A percentile compares a stretch with the other conserved stretches of the same genome.
These are phyloP conservation scores for Poecilia picta DNA, from an alignment of 2,797 vertebrate genomes.

Conservation along the genomic window DNA sequence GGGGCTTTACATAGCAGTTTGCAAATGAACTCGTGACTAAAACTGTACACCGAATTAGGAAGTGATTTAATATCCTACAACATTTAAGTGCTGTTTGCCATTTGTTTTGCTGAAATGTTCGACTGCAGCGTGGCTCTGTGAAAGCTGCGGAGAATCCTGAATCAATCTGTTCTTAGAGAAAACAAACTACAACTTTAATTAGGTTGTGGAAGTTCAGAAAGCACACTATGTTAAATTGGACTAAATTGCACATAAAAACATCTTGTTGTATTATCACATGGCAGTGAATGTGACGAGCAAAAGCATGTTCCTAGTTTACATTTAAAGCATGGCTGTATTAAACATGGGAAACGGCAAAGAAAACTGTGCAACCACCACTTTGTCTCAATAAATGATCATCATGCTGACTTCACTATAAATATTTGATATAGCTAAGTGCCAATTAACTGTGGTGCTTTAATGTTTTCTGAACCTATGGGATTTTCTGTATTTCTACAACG, in stretches of 20 bases:
- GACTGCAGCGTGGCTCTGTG: background rate
- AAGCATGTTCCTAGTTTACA: slow-evolving; percentile 1
- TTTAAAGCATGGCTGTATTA: slow-evolving; percentile 20
- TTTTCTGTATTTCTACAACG: background rate
- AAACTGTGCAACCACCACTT: slow-evolving; percentile 19
- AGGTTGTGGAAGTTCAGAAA: background rate
- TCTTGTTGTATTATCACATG: slow-evolving; percentile 26
- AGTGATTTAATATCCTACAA: slow-evolving; percentile 11
- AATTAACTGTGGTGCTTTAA: background rate
- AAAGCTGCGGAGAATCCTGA: background rate
- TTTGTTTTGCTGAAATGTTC: slow-evolving; percentile 9
- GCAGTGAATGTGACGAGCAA: slow-evolving; percentile 34
- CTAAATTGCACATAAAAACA: slow-evolving; percentile 12
- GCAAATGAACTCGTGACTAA: slow-evolving; percentile 25
- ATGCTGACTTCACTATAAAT: slow-evolving; percentile 25
- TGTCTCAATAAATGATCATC: slow-evolving; percentile 39
- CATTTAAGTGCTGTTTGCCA: slow-evolving; percentile 7
- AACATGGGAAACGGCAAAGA: background rate
- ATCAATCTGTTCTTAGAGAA: background rate
- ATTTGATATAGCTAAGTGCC: background rate
- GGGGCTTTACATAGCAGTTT: slow-evolving; percentile 24
- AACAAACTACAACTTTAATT: slow-evolving; percentile 2
- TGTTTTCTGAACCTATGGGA: background rate
- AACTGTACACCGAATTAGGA: slow-evolving; percentile 10
- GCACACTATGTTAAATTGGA: slow-evolving; percentile 9